These are phyloP conservation scores for Hirtodrosophila duncani DNA, from an alignment of 2,888 invertebrate genomes.

Conservation along the genomic window DNA sequence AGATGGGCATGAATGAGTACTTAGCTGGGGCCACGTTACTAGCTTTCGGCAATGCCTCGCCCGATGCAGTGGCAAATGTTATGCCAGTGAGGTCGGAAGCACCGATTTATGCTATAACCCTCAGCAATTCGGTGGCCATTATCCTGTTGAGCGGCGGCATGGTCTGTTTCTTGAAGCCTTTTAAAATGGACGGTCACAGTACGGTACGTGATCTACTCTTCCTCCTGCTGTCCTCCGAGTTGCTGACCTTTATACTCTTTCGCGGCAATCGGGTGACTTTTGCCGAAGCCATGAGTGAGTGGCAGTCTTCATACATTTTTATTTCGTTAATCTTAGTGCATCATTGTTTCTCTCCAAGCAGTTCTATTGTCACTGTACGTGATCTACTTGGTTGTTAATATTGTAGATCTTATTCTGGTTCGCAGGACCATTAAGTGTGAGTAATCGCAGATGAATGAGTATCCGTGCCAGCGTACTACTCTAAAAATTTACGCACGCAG, in stretches of 20 bases:
- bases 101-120: conserved; percentile 14
- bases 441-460: too few relatives aligned
- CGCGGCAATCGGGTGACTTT: not conserved
- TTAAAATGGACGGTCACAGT: conserved; percentile 35
- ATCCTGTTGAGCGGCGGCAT: conserved; percentile 40
- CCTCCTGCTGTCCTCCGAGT: conserved; percentile 19
- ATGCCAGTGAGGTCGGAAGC: conserved; percentile 19
- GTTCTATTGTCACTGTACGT: conserved; percentile 27
- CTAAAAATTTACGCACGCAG: not conserved
- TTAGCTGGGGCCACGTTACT: conserved; percentile 40
- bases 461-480: too few relatives aligned
- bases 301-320: too few relatives aligned
- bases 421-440: conserved; percentile 34
- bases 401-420: conserved; percentile 28
- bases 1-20: conserved; percentile 42
- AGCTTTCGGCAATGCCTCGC: conserved; percentile 31
- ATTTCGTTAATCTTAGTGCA: not conserved
- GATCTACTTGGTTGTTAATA: conserved; percentile 30
- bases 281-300: conserved; percentile 21
- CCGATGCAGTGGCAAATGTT: conserved; percentile 46
- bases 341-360: not conserved
- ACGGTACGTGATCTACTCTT: conserved; percentile 38
- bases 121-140: conserved; percentile 19
- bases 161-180: conserved; percentile 45
- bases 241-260: conserved; percentile 10